Conservation (phyloP, 2,113 vertebrate genomes). For the Ciconia boyciana region DNA sequence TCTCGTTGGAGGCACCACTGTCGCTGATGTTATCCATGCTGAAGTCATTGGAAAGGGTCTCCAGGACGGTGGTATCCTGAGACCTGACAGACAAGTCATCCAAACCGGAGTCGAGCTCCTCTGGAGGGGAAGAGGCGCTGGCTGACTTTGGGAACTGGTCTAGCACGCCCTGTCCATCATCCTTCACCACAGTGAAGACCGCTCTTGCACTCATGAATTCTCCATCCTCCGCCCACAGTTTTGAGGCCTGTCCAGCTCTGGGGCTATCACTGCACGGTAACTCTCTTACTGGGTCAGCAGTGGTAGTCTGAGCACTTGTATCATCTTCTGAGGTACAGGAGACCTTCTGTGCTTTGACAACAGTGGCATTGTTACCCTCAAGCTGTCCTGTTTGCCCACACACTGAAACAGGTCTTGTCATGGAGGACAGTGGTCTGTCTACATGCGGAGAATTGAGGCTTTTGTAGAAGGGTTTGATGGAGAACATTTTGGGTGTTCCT, state of each 20-base stretch:
- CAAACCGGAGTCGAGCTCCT: conserved; percentile 92
- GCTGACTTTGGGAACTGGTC: conserved; percentile 74
- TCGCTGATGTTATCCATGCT: conserved; percentile 95
- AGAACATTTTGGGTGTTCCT: conserved; percentile 84
- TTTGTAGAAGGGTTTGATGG: conserved; percentile 90
- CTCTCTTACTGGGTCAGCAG: conserved; percentile 31
- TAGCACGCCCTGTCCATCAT: conserved; percentile 82
- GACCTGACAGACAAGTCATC: conserved; percentile 92
- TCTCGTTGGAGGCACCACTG: conserved; percentile 89
- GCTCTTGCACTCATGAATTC: conserved; percentile 90
- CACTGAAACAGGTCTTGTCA: conserved; percentile 32
- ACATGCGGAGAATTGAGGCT: conserved; percentile 63
- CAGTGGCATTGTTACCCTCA: conserved; percentile 11
- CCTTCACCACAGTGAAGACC: conserved; percentile 86
- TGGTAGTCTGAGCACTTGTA: neutral
- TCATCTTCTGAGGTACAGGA: conserved; percentile 52
- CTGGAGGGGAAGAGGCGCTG: conserved; percentile 75
- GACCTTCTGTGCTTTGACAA: conserved; percentile 70
- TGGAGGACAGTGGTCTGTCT: conserved; percentile 57
- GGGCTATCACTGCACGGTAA: conserved; percentile 49
- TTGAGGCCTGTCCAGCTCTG: conserved; percentile 68
- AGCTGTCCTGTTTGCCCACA: conserved; percentile 17
- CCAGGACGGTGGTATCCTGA: conserved; percentile 88
- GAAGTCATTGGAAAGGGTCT: conserved; percentile 87
- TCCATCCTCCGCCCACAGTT: conserved; percentile 82